Base-by-base conservation (phyloP, 2,113 vertebrate genomes). In the Amazona guildingii region DNA sequence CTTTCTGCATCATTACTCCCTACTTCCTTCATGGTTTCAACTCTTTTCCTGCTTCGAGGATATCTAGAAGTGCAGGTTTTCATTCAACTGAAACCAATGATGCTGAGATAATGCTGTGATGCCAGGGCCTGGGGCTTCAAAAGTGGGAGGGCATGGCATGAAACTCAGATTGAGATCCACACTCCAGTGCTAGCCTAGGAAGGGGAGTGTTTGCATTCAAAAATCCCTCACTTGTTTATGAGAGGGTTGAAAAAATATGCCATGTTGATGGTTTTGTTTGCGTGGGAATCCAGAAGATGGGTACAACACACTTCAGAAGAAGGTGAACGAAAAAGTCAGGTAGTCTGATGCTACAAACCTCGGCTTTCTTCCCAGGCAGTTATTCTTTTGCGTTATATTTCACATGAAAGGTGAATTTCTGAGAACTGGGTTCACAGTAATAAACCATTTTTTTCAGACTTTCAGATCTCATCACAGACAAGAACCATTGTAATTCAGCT, bases 1-100 rank as follows among this genome's bases (percentile, higher is more conserved):
- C 13, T 63, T 83, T 81, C 46, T 67, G 76, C 8, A 0, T 81
- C 5, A 0, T n/a, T 79, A 0, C 20, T 61, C 75, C 0, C 0
- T 33, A 1, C 37, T 70, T 59, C 17, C 69, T 61, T 43, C 7
- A 0, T 29, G 61, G 5, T 7, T 84, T 72, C 66, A 68, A 3
- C 48, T 75, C 55, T 35, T 52, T 19, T 41, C 20, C 83, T 68
- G 0, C 44, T 72, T 72, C 0, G 1, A 84, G 66, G 76, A 11
- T 77, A 16, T 55, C 35, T 41, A 48, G 62, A 62, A 55, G 55
- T 7, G 1, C 21, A 41, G 44, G 31, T 29, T 88, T 67, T 59
- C 10, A 2, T 51, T 75, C 8, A 54, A 18, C 5, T 29, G 55
- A 61, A 49, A 33, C 27, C 41, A 37, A 44, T 0, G 0, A 17